These are phyloP conservation scores for Synergus itoensis DNA, from an alignment of 2,888 invertebrate genomes.

Conservation along the genomic window DNA sequence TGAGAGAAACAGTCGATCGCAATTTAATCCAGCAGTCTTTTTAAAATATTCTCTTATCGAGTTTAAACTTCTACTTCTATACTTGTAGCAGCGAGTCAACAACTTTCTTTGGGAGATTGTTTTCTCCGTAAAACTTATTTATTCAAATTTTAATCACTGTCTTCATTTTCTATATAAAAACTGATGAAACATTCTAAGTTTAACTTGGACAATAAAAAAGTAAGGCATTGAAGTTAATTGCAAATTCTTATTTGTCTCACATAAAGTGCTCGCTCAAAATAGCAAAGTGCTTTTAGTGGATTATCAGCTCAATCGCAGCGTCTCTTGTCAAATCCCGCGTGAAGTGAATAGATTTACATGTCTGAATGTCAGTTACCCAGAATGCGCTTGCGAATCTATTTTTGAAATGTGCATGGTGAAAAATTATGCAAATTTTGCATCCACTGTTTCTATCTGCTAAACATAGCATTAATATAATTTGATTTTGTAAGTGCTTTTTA, in stretches of 20 bases:
- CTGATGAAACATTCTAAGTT: neutral
- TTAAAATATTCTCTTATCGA: neutral
- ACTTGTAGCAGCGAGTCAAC: neutral
- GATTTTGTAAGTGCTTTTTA: neutral
- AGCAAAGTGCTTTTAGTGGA: constrained; percentile 12
- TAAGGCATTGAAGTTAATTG: constrained; percentile 28
- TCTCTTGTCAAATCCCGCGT: constrained; percentile 41
- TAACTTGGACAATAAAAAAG: neutral
- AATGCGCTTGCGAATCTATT: constrained; percentile 51
- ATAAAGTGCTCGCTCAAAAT: constrained; percentile 32
- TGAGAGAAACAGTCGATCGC: constrained; percentile 22
- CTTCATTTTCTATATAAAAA: neutral
- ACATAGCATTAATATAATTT: neutral
- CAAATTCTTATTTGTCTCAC: constrained; percentile 29
- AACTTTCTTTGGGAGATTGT: neutral
- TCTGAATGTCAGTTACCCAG: constrained; percentile 60
- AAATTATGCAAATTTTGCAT: constrained; percentile 31
- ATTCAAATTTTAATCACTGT: neutral
- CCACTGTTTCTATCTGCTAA: neutral
- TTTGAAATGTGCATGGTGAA: constrained; percentile 36
- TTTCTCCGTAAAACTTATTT: neutral
- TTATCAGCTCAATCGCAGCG: constrained; percentile 17
- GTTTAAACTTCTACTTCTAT: neutral
- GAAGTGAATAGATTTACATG: constrained; percentile 66
- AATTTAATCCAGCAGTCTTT: constrained; percentile 1